Evolutionary conservation across 1,140 invertebrate genomes (phyloP), one percentile per base, ranked within the genome.

Genomic region (Papilio dardanus): DNA sequence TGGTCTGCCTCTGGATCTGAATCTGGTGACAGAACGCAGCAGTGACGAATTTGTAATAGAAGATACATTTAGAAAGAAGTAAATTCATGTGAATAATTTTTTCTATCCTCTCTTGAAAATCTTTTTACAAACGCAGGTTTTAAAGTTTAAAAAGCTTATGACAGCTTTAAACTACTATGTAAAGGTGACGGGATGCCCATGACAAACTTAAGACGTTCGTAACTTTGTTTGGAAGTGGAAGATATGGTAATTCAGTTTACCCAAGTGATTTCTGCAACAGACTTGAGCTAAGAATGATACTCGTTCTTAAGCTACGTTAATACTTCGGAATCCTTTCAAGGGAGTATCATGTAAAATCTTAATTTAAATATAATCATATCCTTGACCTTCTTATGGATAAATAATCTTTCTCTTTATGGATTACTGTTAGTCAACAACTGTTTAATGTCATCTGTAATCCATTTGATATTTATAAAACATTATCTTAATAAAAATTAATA

Each of bases 211-310:
- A 10, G 50, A 21, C 10, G 21, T 58, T 58, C 12, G 50, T 58
- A 28, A 62, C 54, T 62, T 62, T 50, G 46, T 50, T 50, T 62
- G 12, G 54, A 62, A 62, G 24, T 62, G 54, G 30, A 62, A 62
- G 14, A 28, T 62, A 62, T 62, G 54, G 54, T 62, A 62, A 62
- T 62, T 62, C 19, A 62, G 54, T 62, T 62, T 62, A 62, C 54
- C 54, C 54, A 62, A 62, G 54, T 62, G 54, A 62, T 62, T 62
- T 62, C 54, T 62, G 54, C 54, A 62, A 10, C 50, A 62, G 21
- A 28, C 54, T 62, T 28, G 54, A 62, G 54, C 54, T 62, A 30
- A 62, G 24, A 62, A 62, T 28, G 54, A 62, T 62, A 62, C 24
- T 28, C 10, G 10, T 62, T 2, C 10, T 28, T 62, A 28, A 62